Conservation (phyloP, 2,797 vertebrate genomes). For the Emys orbicularis region DNA sequence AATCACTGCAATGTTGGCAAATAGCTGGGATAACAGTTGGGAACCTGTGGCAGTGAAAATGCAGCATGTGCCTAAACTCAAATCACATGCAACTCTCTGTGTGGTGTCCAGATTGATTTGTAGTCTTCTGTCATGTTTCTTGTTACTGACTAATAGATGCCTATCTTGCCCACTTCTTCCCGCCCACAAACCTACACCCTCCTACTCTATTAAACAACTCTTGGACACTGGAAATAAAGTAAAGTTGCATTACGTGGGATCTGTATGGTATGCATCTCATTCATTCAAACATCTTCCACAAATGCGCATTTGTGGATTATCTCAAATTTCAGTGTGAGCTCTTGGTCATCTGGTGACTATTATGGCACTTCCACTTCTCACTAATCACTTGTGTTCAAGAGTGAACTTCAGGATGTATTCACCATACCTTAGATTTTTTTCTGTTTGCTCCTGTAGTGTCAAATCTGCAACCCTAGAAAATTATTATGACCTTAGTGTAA, state of each 20-base stretch:
- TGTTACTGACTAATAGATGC: background rate
- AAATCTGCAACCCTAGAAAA: background rate
- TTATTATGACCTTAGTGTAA: background rate
- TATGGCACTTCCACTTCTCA: background rate
- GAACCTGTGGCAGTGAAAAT: no score
- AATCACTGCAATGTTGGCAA: no score
- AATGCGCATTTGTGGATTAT: background rate
- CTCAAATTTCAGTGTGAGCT: background rate
- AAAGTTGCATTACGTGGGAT: background rate
- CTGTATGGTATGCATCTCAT: background rate
- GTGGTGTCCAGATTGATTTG: background rate
- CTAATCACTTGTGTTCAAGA: background rate
- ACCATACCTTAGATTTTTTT: background rate
- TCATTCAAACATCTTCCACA: background rate
- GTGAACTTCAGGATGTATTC: background rate
- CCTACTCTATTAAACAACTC: background rate
- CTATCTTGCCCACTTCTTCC: background rate
- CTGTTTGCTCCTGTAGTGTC: background rate
- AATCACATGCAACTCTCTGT: background rate
- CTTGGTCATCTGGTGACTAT: background rate
- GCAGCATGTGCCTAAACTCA: background rate
- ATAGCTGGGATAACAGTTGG: no score
- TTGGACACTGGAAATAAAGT: background rate
- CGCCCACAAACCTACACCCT: background rate
- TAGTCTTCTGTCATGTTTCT: background rate